Conservation (phyloP, 2,888 invertebrate species). For the Therioaphis trifolii region DNA sequence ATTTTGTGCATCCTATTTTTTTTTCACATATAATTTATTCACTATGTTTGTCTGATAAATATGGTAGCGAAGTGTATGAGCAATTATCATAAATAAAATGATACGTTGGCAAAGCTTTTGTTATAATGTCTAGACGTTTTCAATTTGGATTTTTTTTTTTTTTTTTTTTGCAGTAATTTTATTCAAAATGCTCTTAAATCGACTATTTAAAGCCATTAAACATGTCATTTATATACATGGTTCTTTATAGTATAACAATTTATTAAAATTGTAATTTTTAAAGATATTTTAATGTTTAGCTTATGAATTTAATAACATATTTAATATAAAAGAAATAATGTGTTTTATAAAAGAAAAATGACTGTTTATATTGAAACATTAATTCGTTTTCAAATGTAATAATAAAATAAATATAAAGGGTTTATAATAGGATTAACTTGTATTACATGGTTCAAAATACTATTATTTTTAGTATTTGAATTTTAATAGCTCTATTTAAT, state of each 20-base stretch:
- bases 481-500: too few species aligned
- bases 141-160: constrained; percentile 40
- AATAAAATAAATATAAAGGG: too few species aligned
- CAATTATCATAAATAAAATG: constrained; percentile 52
- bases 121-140: constrained; percentile 52
- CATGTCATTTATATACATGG: neutral
- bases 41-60: constrained; percentile 25
- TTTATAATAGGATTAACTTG: too few species aligned
- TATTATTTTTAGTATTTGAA: too few species aligned
- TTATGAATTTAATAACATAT: too few species aligned
- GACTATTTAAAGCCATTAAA: constrained; percentile 43
- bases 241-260: neutral
- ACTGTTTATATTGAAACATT: too few species aligned
- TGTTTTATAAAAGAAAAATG: too few species aligned
- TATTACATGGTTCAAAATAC: too few species aligned
- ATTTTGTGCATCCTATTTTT: constrained; percentile 11
- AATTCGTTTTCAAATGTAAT: too few species aligned
- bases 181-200: constrained; percentile 33
- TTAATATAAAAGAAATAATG: neutral
- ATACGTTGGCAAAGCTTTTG: constrained; percentile 50
- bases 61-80: constrained; percentile 17
- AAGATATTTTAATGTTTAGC: neutral
- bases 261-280: neutral
- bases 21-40: constrained; percentile 16
- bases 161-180: constrained; percentile 31